Evolutionary conservation across 2,888 invertebrate genomes (phyloP).

Genomic region (Archaeoteleia sp.): DNA sequence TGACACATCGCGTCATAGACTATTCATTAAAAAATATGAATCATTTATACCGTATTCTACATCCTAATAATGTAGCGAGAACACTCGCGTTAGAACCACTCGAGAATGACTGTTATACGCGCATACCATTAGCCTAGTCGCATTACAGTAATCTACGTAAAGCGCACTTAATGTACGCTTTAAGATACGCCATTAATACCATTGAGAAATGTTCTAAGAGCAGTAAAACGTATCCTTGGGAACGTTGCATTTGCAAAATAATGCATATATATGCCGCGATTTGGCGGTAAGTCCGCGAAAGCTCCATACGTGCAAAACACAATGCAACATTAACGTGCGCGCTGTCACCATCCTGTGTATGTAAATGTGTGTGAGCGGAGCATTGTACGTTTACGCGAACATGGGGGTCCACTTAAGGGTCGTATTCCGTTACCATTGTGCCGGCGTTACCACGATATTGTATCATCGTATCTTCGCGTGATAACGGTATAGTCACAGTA

Average conservation of each 20-base stretch:
- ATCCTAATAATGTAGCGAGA: too few relatives aligned
- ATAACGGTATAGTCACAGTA: slow-evolving; percentile 25
- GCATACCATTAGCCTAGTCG: too few relatives aligned
- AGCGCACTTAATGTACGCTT: too few relatives aligned
- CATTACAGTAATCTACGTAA: too few relatives aligned
- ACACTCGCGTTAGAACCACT: too few relatives aligned
- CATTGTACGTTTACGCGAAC: slow-evolving; percentile 24
- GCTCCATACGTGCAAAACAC: slow-evolving; percentile 17
- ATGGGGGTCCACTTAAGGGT: slow-evolving; percentile 25
- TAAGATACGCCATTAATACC: too few relatives aligned
- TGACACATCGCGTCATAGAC: too few relatives aligned
- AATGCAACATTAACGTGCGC: slow-evolving; percentile 27
- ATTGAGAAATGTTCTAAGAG: too few relatives aligned
- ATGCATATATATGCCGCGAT: slow-evolving; percentile 18
- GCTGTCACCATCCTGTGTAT: slow-evolving; percentile 21
- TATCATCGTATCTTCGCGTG: slow-evolving; percentile 23
- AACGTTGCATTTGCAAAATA: slow-evolving; percentile 18
- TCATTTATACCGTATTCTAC: too few relatives aligned
- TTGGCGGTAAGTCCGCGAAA: slow-evolving; percentile 20
- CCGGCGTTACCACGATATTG: slow-evolving; percentile 22
- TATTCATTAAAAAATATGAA: too few relatives aligned
- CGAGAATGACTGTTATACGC: too few relatives aligned
- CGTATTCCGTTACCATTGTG: slow-evolving; percentile 29
- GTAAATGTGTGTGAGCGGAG: slow-evolving; percentile 12
- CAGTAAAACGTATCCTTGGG: neutral